These are phyloP conservation scores for Falco biarmicus DNA, from an alignment of 2,797 vertebrate genomes.

Conservation along the genomic window DNA sequence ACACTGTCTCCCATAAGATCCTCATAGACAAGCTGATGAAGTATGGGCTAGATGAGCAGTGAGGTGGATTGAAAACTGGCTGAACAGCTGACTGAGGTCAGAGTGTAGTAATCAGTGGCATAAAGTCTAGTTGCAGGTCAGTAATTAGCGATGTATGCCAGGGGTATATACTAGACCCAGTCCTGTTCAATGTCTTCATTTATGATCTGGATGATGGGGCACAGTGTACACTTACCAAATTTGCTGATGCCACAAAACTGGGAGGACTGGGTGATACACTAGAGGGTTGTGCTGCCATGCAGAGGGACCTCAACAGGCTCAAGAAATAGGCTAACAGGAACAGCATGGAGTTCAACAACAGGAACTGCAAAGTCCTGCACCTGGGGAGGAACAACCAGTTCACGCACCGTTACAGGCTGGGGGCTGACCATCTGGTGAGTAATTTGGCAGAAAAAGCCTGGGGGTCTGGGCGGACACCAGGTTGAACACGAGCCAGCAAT, in stretches of 20 bases:
- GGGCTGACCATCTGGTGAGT: not conserved
- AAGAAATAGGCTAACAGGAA: not conserved
- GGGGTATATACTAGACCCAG: not conserved
- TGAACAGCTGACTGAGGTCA: not conserved
- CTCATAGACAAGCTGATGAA: too few relatives aligned
- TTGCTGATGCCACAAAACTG: too few relatives aligned
- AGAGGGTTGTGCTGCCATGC: too few relatives aligned
- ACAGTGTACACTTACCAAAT: too few relatives aligned
- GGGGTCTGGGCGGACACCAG: not conserved
- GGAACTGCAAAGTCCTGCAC: not conserved
- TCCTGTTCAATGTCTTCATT: not conserved
- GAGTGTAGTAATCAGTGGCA: not conserved
- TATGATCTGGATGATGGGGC: too few relatives aligned
- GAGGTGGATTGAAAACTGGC: not conserved
- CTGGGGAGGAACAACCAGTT: not conserved
- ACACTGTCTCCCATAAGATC: too few relatives aligned
- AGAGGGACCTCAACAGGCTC: too few relatives aligned
- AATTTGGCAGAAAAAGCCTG: not conserved
- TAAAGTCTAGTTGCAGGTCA: not conserved
- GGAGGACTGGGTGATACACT: too few relatives aligned
- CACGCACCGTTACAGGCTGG: not conserved
- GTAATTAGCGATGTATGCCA: not conserved
- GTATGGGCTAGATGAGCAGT: too few relatives aligned
- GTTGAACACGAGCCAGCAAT: not conserved
- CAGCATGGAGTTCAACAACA: not conserved